Conservation (phyloP, 2,797 vertebrate species). For the Typhlichthys subterraneus region DNA sequence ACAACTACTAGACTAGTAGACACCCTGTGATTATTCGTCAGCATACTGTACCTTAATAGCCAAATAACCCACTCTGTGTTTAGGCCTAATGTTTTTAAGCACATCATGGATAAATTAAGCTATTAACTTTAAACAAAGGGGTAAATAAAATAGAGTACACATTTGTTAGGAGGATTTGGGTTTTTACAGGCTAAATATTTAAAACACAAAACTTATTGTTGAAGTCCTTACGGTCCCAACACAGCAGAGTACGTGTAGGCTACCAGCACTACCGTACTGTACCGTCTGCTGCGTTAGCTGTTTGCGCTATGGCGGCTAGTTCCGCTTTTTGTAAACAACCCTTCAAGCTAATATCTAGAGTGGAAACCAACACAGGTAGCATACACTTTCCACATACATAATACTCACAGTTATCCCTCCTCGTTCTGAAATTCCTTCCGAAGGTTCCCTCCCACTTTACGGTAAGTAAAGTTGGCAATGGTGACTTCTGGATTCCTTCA, state of each 20-base stretch:
- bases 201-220: slow-evolving; percentile 59
- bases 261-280: no score
- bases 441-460: slow-evolving; percentile 53
- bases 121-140: no score
- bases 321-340: slow-evolving; percentile 62
- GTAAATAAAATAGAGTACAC: background rate
- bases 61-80: background rate
- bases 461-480: slow-evolving; percentile 47
- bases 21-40: no score
- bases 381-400: slow-evolving; percentile 23
- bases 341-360: slow-evolving; percentile 22
- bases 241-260: slow-evolving; percentile 16
- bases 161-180: no score
- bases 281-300: slow-evolving; percentile 47
- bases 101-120: background rate
- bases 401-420: slow-evolving; percentile 60
- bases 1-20: background rate
- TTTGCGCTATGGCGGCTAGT: slow-evolving; percentile 64
- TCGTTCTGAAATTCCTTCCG: slow-evolving; percentile 3
- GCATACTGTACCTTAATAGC: background rate
- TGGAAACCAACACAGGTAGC: background rate
- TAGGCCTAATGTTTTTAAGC: background rate
- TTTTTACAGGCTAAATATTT: background rate
- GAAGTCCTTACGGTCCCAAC: background rate
- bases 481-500: slow-evolving; percentile 69